Evolutionary conservation across 2,113 vertebrate species (phyloP).

Genomic region (Rhodinocichla rosea): DNA sequence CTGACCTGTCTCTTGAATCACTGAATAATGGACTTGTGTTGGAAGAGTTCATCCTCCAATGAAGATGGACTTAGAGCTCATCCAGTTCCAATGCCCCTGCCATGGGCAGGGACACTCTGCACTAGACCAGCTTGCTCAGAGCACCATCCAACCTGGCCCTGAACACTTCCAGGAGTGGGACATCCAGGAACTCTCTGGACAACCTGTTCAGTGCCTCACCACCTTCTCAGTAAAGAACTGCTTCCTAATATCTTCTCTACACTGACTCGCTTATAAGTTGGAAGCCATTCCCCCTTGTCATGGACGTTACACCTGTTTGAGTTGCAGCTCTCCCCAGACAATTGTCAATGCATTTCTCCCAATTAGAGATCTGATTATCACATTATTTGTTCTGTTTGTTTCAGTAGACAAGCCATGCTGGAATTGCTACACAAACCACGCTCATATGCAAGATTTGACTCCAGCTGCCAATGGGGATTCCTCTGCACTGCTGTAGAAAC

Average conservation of each 20-base stretch:
- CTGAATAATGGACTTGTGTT: accelerated
- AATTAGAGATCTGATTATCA: neutral
- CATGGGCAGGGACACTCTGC: accelerated
- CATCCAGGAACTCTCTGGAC: neutral
- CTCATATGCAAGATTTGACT: neutral
- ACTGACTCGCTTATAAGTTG: neutral
- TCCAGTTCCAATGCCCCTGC: neutral
- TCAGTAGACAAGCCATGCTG: neutral
- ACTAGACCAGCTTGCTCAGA: neutral
- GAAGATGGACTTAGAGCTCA: neutral
- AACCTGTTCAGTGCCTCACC: neutral
- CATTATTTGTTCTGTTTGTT: neutral
- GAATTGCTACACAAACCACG: neutral
- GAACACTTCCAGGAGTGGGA: neutral
- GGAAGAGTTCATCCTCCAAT: neutral
- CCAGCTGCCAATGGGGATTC: neutral
- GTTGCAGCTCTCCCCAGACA: neutral
- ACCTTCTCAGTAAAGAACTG: neutral
- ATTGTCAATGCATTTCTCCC: neutral
- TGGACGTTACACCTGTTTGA: neutral
- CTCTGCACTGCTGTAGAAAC: neutral
- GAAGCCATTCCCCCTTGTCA: neutral
- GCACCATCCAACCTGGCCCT: neutral
- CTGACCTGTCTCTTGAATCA: neutral
- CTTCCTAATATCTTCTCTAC: neutral